Conservation (phyloP, 2,797 vertebrate genomes). For the Bradypus variegatus region DNA sequence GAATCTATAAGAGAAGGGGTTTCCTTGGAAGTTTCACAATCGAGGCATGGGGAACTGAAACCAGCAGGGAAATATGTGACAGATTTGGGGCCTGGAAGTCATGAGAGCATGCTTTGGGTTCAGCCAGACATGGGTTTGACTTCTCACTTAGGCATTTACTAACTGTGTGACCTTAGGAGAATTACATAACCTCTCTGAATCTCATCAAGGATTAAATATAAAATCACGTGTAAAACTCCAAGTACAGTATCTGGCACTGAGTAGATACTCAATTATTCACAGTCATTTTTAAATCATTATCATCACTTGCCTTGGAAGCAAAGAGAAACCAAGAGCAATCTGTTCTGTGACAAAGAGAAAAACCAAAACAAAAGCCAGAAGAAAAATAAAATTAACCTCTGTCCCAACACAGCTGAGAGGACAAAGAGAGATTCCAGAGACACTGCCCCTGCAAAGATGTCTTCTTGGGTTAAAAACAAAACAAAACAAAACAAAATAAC, state of each 20-base stretch:
- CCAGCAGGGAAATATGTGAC: neutral
- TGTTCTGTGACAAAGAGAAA: constrained; percentile 17
- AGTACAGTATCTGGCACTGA: neutral
- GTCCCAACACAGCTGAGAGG: neutral
- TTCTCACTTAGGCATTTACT: neutral
- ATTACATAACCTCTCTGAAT: neutral
- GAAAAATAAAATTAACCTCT: neutral
- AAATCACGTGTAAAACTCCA: neutral
- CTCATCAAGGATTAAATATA: neutral
- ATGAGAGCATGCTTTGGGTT: neutral
- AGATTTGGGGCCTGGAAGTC: neutral
- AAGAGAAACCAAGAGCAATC: constrained; percentile 33
- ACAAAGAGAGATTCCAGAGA: neutral
- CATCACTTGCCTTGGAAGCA: neutral
- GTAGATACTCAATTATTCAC: neutral
- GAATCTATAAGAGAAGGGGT: neutral
- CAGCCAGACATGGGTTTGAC: neutral
- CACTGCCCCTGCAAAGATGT: neutral
- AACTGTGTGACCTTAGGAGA: neutral
- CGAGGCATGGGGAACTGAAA: neutral
- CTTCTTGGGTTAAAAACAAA: neutral
- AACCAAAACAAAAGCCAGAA: neutral
- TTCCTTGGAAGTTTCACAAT: neutral
- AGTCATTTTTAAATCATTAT: neutral
- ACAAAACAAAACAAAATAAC: no score